Evolutionary conservation across 2,797 vertebrate genomes (phyloP), one percentile per base, ranked within the genome.

Genomic region (Eospalax fontanierii): DNA sequence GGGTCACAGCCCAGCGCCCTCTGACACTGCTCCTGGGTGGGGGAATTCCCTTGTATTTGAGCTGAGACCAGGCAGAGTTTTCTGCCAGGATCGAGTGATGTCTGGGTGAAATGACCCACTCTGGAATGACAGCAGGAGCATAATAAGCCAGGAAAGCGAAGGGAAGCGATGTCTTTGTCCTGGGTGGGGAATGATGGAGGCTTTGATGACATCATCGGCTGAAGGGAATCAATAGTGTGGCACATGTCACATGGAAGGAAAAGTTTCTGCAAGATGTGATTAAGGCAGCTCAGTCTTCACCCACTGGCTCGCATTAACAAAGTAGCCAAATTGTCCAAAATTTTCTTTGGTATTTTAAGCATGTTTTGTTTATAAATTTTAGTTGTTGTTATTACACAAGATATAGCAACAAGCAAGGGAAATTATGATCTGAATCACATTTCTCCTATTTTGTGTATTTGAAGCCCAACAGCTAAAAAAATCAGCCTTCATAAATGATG

Each of bases 361-460:
- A 54, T 11, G 65, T 88, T 81, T 95, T 75, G 75, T 88, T 75
- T 85, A 4, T 3, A 76, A 80, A 59, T 75, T 61, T 74, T 61
- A 61, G 38, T 46, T 84, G 38, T 96, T 74, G 76, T 66, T 89
- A 81, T 61, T 68, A 80, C 15, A 33, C 1, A 79, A 87, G 35
- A 38, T 91, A 84, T 12, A 74, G 33, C 28, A 76, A 57, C 30
- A 28, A 83, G 66, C 10, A 71, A 85, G 54, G 81, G 63, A 89
- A 65, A 22, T n/a, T 66, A 96, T 78, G 66, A 15, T 71, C 73
- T 68, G 35, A 92, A 68, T 94, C 7, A 87, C 28, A 68, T 65
- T 93, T 95, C 91, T 80, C 83, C 26, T 59, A 8, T n/a, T 73
- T 79, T 75, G 9, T 96, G 7, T 89, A 63, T 33, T 5, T 85